phyloP scores from a whole-genome alignment of 2,888 invertebrate genomes.

The Troglohyphantes excavatus region DNA sequence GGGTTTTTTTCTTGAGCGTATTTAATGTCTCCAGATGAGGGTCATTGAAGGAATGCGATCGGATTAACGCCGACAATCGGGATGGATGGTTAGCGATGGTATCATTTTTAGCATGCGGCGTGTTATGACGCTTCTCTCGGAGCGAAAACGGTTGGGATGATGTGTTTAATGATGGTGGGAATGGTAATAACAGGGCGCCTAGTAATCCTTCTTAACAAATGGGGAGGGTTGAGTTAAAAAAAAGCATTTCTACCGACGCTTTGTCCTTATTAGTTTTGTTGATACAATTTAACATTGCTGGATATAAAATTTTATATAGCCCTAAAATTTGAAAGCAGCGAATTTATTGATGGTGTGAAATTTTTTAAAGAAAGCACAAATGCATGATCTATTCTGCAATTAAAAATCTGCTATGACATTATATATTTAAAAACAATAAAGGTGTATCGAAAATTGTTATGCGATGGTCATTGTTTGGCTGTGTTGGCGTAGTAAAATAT shows the following conservation, averaged over 20 bases:
- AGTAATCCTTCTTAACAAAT: slow-evolving; percentile 20
- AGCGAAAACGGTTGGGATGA: slow-evolving; percentile 29
- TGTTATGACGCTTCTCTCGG: slow-evolving; percentile 26
- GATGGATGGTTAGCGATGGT: slow-evolving; percentile 29
- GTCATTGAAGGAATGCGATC: slow-evolving; percentile 22
- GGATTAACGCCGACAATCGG: slow-evolving; percentile 23
- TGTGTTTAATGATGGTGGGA: slow-evolving; percentile 47
- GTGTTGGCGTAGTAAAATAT: too few relatives aligned
- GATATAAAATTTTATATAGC: too few relatives aligned
- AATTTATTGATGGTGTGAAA: too few relatives aligned
- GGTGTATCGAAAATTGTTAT: too few relatives aligned
- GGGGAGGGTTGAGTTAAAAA: background rate
- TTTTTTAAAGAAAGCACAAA: too few relatives aligned
- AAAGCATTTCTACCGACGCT: background rate
- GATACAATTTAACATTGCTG: background rate
- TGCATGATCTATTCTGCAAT: too few relatives aligned
- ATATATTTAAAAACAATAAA: too few relatives aligned
- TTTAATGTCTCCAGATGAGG: slow-evolving; percentile 21
- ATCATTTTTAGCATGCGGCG: slow-evolving; percentile 36
- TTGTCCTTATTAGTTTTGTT: background rate
- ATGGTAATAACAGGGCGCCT: slow-evolving; percentile 27
- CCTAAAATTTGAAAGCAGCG: too few relatives aligned
- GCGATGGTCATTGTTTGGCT: too few relatives aligned
- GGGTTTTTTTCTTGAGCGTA: slow-evolving; percentile 17
- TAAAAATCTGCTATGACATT: too few relatives aligned